Percentiles rank a stretch among this genome's conserved stretches.
Conservation (phyloP, 1,140 invertebrate species). For the Globodera ellingtonae region DNA sequence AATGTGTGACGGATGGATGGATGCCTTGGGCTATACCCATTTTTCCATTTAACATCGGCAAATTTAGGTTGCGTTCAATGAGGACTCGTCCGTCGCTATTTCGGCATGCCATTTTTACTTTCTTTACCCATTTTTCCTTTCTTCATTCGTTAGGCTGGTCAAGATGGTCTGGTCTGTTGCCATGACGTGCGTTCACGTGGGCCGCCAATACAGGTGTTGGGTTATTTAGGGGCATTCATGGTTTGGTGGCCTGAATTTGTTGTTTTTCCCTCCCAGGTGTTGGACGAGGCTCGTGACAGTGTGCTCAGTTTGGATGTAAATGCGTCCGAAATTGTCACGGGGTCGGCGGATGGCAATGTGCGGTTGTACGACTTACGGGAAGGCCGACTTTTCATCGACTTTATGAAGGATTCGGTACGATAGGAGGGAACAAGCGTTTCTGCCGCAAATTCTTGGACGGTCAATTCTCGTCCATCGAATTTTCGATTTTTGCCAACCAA, state of each 20-base stretch:
- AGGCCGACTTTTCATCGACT: constrained; percentile 49
- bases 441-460: too few species aligned
- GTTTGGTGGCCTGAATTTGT: background rate
- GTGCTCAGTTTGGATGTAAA: constrained; percentile 47
- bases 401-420: constrained; percentile 29
- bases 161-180: constrained; percentile 45
- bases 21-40: background rate
- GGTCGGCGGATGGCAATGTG: constrained; percentile 45
- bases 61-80: constrained; percentile 43
- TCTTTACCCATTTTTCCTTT: background rate
- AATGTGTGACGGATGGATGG: too few species aligned
- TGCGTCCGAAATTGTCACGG: constrained; percentile 45
- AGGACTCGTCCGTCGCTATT: constrained; percentile 47
- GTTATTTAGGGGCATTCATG: background rate
- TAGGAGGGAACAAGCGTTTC: background rate
- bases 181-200: constrained; percentile 49
- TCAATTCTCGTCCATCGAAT: too few species aligned
- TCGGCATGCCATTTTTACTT: constrained; percentile 8
- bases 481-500: too few species aligned
- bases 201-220: constrained; percentile 45
- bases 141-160: constrained; percentile 27
- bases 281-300: constrained; percentile 51
- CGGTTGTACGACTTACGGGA: constrained; percentile 49
- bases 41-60: background rate
- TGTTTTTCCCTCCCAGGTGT: constrained; percentile 25